These are phyloP conservation scores for Glaucomys volans DNA, from an alignment of 2,113 vertebrate genomes.

Conservation along the genomic window DNA sequence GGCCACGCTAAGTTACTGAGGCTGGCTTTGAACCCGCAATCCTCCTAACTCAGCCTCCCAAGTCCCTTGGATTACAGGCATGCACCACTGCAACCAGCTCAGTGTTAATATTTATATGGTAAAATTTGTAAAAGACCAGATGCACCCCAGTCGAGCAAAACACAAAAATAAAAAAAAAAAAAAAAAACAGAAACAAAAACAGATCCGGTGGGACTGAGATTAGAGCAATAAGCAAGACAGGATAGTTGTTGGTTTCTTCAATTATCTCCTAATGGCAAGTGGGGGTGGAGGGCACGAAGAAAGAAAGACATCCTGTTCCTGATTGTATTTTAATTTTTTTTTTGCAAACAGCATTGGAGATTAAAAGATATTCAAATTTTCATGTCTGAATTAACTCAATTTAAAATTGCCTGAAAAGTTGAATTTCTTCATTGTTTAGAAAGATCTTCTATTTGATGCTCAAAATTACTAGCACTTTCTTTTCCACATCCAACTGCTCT, in stretches of 20 bases:
- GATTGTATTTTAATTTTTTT: not conserved
- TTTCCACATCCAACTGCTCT: conserved; percentile 95
- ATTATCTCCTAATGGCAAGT: not conserved
- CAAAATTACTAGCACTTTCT: conserved; percentile 89
- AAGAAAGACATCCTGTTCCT: conserved; percentile 7
- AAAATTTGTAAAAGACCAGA: not conserved
- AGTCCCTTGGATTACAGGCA: too few species aligned
- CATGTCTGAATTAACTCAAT: not conserved
- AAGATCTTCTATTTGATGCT: conserved; percentile 92
- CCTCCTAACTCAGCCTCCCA: too few species aligned
- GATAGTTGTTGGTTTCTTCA: not conserved
- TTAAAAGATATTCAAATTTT: not conserved
- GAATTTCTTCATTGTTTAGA: conserved; percentile 90
- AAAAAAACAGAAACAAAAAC: not conserved
- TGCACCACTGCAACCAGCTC: too few species aligned
- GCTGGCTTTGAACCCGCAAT: too few species aligned
- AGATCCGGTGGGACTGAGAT: not conserved
- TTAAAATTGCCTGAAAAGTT: conserved; percentile 90
- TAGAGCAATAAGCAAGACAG: not conserved
- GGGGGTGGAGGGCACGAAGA: not conserved
- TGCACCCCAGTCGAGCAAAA: not conserved
- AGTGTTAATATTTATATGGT: not conserved
- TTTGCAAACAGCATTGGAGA: conserved; percentile 19
- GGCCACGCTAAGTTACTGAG: too few species aligned
- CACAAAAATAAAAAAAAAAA: not conserved